A percentile compares a stretch with the other conserved stretches of the same genome.
Evolutionary conservation across 1,140 invertebrate genomes (phyloP).

Genomic region (Drosophila pandora): DNA sequence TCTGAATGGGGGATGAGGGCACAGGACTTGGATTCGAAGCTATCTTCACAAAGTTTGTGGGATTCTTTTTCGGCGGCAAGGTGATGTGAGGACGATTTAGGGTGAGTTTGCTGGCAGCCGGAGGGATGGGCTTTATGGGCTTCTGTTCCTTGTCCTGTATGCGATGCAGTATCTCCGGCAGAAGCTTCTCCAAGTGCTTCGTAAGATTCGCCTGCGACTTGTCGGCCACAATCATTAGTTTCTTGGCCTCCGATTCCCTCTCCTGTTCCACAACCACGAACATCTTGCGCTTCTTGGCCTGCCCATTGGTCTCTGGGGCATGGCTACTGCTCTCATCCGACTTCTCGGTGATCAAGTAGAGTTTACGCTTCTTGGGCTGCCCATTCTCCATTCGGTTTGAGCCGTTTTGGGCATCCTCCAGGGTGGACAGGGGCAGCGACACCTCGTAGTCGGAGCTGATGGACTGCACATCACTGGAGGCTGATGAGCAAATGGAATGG

Average conservation of each 20-base stretch:
- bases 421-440: slow-evolving; percentile 43
- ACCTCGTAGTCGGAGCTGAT: slow-evolving; percentile 68
- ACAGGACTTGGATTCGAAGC: slow-evolving; percentile 17
- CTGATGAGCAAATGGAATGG: slow-evolving; percentile 75
- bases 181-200: slow-evolving; percentile 74
- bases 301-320: slow-evolving; percentile 33
- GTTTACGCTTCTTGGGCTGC: slow-evolving; percentile 61
- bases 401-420: slow-evolving; percentile 35
- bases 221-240: slow-evolving; percentile 74
- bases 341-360: slow-evolving; percentile 74
- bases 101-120: slow-evolving; percentile 3
- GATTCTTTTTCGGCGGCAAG: slow-evolving; percentile 80
- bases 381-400: slow-evolving; percentile 28
- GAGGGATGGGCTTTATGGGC: slow-evolving; percentile 13
- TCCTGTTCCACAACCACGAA: slow-evolving; percentile 77
- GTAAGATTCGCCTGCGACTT: slow-evolving; percentile 65
- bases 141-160: slow-evolving; percentile 71
- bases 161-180: slow-evolving; percentile 71
- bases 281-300: slow-evolving; percentile 74
- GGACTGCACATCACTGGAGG: slow-evolving; percentile 72
- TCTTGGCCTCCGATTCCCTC: slow-evolving; percentile 56
- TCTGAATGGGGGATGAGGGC: not conserved
- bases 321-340: slow-evolving; percentile 51
- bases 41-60: slow-evolving; percentile 67
- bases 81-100: slow-evolving; percentile 60